Evolutionary conservation across 2,113 vertebrate genomes (phyloP), one percentile per base, ranked within the genome.

Genomic region (Peromyscus californicus): DNA sequence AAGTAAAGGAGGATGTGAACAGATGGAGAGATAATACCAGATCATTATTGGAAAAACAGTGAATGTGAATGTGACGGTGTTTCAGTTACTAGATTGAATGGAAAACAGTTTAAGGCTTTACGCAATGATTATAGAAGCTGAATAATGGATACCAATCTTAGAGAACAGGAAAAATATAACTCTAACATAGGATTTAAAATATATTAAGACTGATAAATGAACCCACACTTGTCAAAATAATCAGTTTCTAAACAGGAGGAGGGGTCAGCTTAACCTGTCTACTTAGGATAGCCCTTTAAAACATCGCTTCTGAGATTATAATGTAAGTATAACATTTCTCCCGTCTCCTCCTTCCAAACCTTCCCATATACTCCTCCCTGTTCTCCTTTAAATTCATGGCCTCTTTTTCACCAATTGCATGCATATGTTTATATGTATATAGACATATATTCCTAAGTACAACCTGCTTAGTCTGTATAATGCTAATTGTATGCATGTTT

Each of bases 1-100:
- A 83, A 93, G 24, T 61, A 85, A 82, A 69, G 45, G 90, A 90
- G 54, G 31, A 79, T 78, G 26, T 75, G 90, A 90, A 85, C 45
- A 85, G 82, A 78, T 48, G 39, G 22, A 39, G n/a, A 90, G 31
- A 61, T 31, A 94, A 93, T 1, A 76, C 22, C 31, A 85, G 70
- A 11, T 63, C 21, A 10, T 85, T 61, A 86, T 0, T 87, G 39
- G 72, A 91, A 89, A 93, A 91, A 42, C 90, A 76, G 36, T 29
- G n/a, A 61, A 21, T 21, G 72, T 48, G 54, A 93, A 90, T 51
- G 59, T 78, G 39, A 87, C 39, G 5, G 31, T 61, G 26, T 82
- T 80, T 93, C 90, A 84, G 36, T 90, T 61, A 72, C 65, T 7
- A 86, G 48, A 72, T 84, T 57, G 13, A 84, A 42, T 33, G 19